A percentile compares a stretch with the other conserved stretches of the same genome.
Evolutionary conservation across 2,113 vertebrate genomes (phyloP).

Genomic region (Nothocercus nigrocapillus): DNA sequence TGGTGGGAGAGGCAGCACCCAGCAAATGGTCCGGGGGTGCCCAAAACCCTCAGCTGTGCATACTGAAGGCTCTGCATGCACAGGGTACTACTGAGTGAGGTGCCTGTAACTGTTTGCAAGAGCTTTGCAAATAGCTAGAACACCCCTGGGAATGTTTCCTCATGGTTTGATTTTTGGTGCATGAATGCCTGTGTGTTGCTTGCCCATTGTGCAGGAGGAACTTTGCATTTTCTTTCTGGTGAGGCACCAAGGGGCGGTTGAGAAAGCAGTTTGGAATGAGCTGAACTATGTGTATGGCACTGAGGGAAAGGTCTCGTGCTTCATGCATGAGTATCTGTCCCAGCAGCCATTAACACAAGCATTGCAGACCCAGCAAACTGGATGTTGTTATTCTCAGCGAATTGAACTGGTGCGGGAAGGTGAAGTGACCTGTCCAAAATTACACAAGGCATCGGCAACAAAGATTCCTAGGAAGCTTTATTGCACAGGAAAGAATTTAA

Average conservation of each 20-base stretch:
- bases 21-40: background rate
- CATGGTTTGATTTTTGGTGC: background rate
- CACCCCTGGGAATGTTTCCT: background rate
- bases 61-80: rapidly evolving
- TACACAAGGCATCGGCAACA: too few species aligned
- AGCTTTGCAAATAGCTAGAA: background rate
- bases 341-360: background rate
- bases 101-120: background rate
- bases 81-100: rapidly evolving
- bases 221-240: background rate
- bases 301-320: background rate
- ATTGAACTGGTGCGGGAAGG: background rate
- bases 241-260: too few species aligned
- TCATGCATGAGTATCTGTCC: background rate
- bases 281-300: rapidly evolving
- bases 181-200: rapidly evolving
- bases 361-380: background rate
- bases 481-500: background rate
- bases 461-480: background rate
- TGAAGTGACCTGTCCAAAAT: background rate
- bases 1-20: background rate
- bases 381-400: background rate
- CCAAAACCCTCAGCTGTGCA: background rate
- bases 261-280: background rate
- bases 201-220: background rate